Percentiles rank a stretch among this genome's conserved stretches.
These are phyloP conservation scores for Anarhynchus alexandrinus DNA, from an alignment of 2,113 vertebrate genomes.

Conservation along the genomic window DNA sequence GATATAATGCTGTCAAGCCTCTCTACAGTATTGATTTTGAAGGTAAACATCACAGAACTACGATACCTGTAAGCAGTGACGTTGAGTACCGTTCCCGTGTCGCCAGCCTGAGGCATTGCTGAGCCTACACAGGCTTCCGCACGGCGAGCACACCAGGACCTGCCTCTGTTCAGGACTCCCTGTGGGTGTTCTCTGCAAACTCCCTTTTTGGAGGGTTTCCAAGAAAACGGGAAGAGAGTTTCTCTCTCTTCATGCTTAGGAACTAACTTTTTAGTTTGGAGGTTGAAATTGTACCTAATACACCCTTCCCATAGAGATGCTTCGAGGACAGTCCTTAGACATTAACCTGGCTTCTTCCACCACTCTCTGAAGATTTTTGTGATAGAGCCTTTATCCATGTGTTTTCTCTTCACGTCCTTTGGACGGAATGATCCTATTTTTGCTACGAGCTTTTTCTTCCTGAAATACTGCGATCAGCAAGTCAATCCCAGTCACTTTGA, in stretches of 20 bases:
- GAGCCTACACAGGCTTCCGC: not conserved
- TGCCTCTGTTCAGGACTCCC: not conserved
- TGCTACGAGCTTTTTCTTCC: not conserved
- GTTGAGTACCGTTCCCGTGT: not conserved
- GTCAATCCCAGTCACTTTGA: not conserved
- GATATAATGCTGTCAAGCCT: not conserved
- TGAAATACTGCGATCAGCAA: not conserved
- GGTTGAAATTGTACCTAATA: not conserved
- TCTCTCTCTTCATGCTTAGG: not conserved
- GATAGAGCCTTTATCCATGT: not conserved
- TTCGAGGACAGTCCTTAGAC: not conserved
- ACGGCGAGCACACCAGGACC: not conserved
- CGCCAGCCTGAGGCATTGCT: not conserved
- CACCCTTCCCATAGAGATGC: not conserved
- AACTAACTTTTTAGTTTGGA: not conserved
- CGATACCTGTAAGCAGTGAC: not conserved
- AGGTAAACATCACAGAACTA: not conserved
- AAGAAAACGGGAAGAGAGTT: not conserved
- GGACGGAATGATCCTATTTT: not conserved
- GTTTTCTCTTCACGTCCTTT: not conserved
- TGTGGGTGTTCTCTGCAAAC: not conserved
- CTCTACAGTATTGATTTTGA: not conserved
- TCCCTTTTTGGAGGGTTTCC: not conserved
- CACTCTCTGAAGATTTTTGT: not conserved
- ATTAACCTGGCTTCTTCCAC: not conserved